Percentiles rank a stretch among this genome's conserved stretches.
Evolutionary conservation across 2,113 vertebrate genomes (phyloP).

Genomic region (Pterocles gutturalis): DNA sequence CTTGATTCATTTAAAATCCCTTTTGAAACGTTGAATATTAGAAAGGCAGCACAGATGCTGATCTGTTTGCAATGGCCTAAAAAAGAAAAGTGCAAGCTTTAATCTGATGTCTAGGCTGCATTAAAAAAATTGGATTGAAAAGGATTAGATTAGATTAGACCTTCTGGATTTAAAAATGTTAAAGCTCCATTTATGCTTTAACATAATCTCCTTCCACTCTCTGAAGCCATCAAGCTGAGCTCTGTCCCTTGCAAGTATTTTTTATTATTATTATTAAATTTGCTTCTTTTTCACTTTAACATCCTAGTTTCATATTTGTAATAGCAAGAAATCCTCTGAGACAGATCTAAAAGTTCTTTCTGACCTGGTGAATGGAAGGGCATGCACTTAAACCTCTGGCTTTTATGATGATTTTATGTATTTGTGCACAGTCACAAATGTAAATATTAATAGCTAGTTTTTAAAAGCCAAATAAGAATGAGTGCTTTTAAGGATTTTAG

Average conservation of each 20-base stretch:
- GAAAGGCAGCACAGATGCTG: conserved; percentile 85
- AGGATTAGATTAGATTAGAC: conserved; percentile 98
- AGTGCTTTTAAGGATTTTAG: conserved; percentile 77
- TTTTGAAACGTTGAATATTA: conserved; percentile 10
- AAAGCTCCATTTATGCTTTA: conserved; percentile 94
- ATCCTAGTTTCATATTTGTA: conserved; percentile 75
- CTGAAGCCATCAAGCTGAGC: conserved; percentile 82
- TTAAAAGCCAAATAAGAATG: conserved; percentile 74
- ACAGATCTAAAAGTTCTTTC: conserved; percentile 72
- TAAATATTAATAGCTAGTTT: conserved; percentile 74
- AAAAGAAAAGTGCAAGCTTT: conserved; percentile 88
- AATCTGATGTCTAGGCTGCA: conserved; percentile 95
- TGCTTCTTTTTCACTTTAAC: conserved; percentile 74
- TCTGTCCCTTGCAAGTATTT: conserved; percentile 81
- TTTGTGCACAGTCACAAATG: conserved; percentile 73
- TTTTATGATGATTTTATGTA: conserved; percentile 76
- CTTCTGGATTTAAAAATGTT: conserved; percentile 93
- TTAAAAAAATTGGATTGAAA: conserved; percentile 99
- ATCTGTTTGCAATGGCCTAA: conserved; percentile 86
- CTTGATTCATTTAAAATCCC: conserved; percentile 38
- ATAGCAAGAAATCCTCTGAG: conserved; percentile 81
- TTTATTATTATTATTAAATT: conserved; percentile 77
- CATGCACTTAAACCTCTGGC: conserved; percentile 61
- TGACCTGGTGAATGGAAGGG: conserved; percentile 54
- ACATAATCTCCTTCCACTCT: conserved; percentile 93